Base-by-base conservation (phyloP, 2,113 vertebrate genomes). In the Laticauda laticaudata region DNA sequence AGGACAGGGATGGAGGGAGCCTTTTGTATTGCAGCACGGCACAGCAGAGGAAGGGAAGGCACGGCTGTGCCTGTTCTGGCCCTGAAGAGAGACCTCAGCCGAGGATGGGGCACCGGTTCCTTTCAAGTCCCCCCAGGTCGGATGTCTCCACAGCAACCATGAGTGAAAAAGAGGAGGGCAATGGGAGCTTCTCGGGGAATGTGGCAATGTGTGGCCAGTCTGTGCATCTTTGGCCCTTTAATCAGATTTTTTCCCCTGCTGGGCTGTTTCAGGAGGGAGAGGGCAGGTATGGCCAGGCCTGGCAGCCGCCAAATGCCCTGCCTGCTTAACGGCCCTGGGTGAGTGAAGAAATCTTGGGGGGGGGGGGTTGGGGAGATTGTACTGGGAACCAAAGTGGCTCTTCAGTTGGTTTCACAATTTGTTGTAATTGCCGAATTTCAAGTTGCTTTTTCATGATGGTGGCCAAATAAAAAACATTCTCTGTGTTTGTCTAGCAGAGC, bases 401-500 rank as follows among this genome's bases (percentile, higher is more conserved):
- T n/a, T n/a, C 61, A 61, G 90, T 92, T 90, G 89, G 56, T 88
- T 94, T 94, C 96, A 91, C 89, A 94, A 92, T 93, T 93, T 64
- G 64, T 91, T 95, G 94, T 91, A 93, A 51, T 10, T 51, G 8
- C 48, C 7, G 95, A 94, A 93, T 95, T 93, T 94, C 92, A 81
- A 92, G 94, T 39, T 64, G 21, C 56, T 48, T 8, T 20, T 43
- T 92, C 85, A 86, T 88, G 43, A 86, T 86, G 57, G 92, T 92
- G 88, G 64, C 48, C n/a, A 87, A 89, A 93, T 88, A 93, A 23
- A 89, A 96, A 95, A 93, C 81, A 81, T 89, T 45, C 95, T 88
- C 91, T 5, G 14, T 86, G 95, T 90, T 95, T 95, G 94, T 94
- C 96, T 95, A 95, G 94, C 92, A 94, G 93, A 94, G 90, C 90